Evolutionary conservation across 2,113 vertebrate species (phyloP).

Genomic region (Saimiri boliviensis): DNA sequence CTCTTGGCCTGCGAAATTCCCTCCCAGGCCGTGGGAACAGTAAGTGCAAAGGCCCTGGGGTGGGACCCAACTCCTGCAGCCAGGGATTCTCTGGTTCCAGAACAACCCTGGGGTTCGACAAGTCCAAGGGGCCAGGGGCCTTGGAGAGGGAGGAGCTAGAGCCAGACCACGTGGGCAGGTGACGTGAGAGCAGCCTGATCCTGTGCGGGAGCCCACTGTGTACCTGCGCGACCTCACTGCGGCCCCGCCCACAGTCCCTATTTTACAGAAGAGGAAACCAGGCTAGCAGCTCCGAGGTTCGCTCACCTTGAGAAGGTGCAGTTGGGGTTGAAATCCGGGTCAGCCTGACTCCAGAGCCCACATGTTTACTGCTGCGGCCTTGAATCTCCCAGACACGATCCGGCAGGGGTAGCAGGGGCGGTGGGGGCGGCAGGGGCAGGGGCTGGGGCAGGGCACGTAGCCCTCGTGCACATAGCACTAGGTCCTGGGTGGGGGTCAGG

Average conservation of each 20-base stretch:
- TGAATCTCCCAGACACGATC: not conserved
- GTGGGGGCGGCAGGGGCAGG: not conserved
- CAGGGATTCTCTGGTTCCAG: not conserved
- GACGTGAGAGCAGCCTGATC: not conserved
- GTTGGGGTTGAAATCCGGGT: not conserved
- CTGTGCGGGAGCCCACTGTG: not conserved
- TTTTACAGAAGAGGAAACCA: not conserved
- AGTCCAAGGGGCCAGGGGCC: not conserved
- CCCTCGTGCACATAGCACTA: too few relatives aligned
- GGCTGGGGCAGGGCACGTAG: not conserved
- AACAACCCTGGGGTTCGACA: not conserved
- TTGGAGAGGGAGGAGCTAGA: not conserved
- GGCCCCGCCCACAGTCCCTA: not conserved
- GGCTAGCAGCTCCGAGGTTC: not conserved
- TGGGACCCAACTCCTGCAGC: not conserved
- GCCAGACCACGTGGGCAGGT: not conserved
- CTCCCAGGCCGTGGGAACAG: not conserved
- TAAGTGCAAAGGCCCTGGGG: not conserved
- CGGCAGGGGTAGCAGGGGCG: not conserved
- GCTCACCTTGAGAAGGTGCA: not conserved
- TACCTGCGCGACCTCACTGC: too few relatives aligned
- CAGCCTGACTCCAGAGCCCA: not conserved
- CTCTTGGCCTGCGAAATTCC: not conserved
- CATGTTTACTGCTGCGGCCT: rapidly evolving
- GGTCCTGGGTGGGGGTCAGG: not conserved